Percentiles rank a stretch among this genome's conserved stretches.
phyloP scores from a whole-genome alignment of 2,113 vertebrate genomes.

The Microtus oregoni region DNA sequence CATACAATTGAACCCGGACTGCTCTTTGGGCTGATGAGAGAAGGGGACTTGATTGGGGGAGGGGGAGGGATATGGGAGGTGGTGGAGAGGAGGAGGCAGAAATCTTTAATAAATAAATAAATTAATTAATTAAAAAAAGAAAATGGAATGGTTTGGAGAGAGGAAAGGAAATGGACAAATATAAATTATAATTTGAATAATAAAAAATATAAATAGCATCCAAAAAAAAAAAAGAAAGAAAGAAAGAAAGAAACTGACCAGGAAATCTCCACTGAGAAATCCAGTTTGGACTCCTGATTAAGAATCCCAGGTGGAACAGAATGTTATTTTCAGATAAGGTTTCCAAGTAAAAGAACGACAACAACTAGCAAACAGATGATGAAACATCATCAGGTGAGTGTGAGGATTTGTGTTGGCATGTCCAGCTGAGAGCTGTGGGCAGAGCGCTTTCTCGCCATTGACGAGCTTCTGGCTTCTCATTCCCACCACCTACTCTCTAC shows the following conservation, averaged over 20 bases:
- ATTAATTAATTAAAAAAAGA: too few relatives aligned
- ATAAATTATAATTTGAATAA: neutral
- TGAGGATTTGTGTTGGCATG: too few relatives aligned
- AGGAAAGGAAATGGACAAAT: neutral
- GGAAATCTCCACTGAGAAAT: neutral
- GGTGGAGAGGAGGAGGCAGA: too few relatives aligned
- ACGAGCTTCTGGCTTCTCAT: neutral
- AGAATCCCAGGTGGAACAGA: neutral
- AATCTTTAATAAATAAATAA: too few relatives aligned
- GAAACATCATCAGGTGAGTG: neutral
- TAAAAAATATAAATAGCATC: neutral
- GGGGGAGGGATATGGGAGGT: too few relatives aligned
- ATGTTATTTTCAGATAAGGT: neutral
- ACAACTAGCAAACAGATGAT: too few relatives aligned
- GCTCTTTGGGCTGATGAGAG: too few relatives aligned
- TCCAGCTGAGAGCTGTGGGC: neutral
- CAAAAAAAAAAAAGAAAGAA: too few relatives aligned
- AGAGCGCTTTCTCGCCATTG: neutral
- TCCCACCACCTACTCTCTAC: neutral
- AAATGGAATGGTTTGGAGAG: neutral
- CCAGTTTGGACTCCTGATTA: neutral
- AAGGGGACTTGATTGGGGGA: too few relatives aligned
- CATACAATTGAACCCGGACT: neutral
- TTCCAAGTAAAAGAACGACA: neutral
- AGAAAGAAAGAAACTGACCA: neutral